Base-by-base conservation (phyloP, 2,888 invertebrate species). In the Choreutis nemorana region DNA sequence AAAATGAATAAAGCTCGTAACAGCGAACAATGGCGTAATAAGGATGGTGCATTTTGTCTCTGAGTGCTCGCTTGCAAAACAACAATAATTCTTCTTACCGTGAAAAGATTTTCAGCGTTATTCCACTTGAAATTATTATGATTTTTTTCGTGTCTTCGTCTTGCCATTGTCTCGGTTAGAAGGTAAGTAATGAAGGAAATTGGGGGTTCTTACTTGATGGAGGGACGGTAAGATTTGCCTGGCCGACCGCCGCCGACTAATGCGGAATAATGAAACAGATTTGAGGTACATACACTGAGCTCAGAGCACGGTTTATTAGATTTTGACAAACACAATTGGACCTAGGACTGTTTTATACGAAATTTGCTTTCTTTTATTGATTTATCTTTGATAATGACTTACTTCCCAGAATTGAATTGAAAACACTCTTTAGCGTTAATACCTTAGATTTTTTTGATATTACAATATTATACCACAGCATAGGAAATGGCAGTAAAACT, bases 101-200 rank as follows among this genome's bases (percentile, higher is more conserved):
- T 78, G 77, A 78, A 78, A 78, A 77, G 78, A 75, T 75, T 77
- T 75, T 73, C 75, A 77, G 75, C 73, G 70, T 72, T 77, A 73
- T 73, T 77, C 78, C 77, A 78, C 78, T 78, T 78, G 77, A 78
- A 73, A 75, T 78, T 78, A 75, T 77, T 75, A 72, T 75, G 58
- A 49, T 65, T 71, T 73, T 67, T 73, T 75, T 73, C 71, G 65
- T 67, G 68, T 68, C 68, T 60, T 71, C 66, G 65, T 78, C 75
- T 73, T 77, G 62, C 77, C 58, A 79, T 80, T 79, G 80, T 79
- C 79, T 77, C 73, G 68, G 62, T 55, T 52, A 64, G 63, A 64
- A 77, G 72, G 78, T 78, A 77, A 77, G 78, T 73, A 77, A 75
- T 78, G 77, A 77, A 70, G 73, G 71, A 72, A 78, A 75, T 75